Percentiles rank a stretch among this genome's conserved stretches.
Conservation (phyloP, 2,113 vertebrate species). For the Corythornis madagascariensis region DNA sequence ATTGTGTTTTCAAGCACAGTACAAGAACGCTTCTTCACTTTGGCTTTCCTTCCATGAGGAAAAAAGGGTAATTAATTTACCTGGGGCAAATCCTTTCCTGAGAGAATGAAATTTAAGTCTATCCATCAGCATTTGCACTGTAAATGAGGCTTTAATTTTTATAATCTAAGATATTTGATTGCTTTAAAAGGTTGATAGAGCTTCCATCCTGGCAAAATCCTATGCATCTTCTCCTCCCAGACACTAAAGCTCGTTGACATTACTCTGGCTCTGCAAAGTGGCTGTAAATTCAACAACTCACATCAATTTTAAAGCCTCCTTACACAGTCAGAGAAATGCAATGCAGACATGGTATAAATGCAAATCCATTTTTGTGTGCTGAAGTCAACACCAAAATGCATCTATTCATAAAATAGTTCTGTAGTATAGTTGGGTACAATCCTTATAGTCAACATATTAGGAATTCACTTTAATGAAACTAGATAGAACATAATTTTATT, state of each 20-base stretch:
- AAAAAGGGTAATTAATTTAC: not conserved
- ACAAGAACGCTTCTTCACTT: not conserved
- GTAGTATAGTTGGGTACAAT: not conserved
- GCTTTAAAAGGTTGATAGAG: not conserved
- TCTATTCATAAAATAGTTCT: not conserved
- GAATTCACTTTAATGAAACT: not conserved
- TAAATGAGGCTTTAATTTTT: not conserved
- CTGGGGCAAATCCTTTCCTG: not conserved
- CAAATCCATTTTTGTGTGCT: not conserved
- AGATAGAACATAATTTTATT: not conserved
- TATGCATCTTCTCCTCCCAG: not conserved
- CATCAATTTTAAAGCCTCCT: conserved; percentile 38
- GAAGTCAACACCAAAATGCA: not conserved
- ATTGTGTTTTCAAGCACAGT: not conserved
- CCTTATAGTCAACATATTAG: not conserved
- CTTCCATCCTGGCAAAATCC: not conserved
- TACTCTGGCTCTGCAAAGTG: conserved; percentile 19
- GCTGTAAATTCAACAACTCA: conserved; percentile 9
- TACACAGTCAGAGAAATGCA: not conserved
- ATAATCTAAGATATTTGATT: conserved; percentile 5
- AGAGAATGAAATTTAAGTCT: not conserved
- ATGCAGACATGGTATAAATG: not conserved
- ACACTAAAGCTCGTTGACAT: conserved; percentile 3
- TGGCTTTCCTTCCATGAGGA: not conserved
- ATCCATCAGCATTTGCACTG: not conserved